phyloP scores from a whole-genome alignment of 2,888 invertebrate species.

The Sclerodermus sp. region DNA sequence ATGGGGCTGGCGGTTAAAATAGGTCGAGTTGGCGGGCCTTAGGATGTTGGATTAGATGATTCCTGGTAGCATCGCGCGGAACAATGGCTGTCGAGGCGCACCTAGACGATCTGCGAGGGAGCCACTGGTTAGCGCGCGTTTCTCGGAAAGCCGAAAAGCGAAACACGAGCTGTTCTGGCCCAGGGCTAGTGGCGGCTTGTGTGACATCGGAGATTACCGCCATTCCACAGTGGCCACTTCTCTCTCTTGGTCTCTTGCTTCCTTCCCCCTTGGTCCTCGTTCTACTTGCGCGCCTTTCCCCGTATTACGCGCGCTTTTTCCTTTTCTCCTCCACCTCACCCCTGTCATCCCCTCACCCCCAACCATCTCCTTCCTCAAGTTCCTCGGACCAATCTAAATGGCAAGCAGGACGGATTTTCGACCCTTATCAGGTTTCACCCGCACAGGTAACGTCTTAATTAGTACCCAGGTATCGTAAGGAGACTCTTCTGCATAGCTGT shows the following conservation, averaged over 20 bases:
- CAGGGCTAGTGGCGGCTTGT: slow-evolving; percentile 34
- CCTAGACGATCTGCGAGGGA: background rate
- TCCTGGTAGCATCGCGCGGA: background rate
- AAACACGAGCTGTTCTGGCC: slow-evolving; percentile 43
- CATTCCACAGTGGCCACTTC: slow-evolving; percentile 34
- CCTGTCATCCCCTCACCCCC: background rate
- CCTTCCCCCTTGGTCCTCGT: background rate
- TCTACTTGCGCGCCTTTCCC: background rate
- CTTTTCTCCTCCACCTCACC: background rate
- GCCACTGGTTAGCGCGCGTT: slow-evolving; percentile 27
- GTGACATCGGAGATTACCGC: slow-evolving; percentile 49
- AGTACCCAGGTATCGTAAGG: slow-evolving; percentile 20
- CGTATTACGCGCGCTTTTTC: slow-evolving; percentile 1
- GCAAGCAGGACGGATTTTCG: slow-evolving; percentile 21
- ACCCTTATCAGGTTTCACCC: slow-evolving; percentile 36
- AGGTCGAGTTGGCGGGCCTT: slow-evolving; percentile 16
- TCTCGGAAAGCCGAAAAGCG: slow-evolving; percentile 49
- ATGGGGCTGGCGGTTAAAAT: no score
- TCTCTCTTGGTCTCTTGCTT: slow-evolving; percentile 10
- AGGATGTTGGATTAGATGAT: background rate
- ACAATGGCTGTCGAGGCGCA: slow-evolving; percentile 4
- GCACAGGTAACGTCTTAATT: slow-evolving; percentile 33
- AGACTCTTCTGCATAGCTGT: slow-evolving; percentile 15
- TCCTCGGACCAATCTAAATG: slow-evolving; percentile 13
- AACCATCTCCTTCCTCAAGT: background rate